These are phyloP conservation scores for Halesus radiatus DNA, from an alignment of 1,140 invertebrate genomes.

Conservation along the genomic window DNA sequence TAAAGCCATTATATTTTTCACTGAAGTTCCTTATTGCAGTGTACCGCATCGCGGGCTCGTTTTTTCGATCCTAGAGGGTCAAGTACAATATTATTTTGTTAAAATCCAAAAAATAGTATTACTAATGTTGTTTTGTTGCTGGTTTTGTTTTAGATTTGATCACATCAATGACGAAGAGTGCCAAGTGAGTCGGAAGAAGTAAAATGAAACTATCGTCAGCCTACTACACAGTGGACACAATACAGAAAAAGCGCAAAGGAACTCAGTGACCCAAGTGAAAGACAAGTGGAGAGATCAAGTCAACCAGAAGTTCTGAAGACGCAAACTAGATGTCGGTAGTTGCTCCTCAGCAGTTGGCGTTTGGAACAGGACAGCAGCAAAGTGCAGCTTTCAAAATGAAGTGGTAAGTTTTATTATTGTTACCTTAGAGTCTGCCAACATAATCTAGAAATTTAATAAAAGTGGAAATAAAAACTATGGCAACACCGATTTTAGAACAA, in stretches of 20 bases:
- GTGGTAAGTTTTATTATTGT: conserved; percentile 10
- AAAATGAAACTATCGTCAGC: conserved; percentile 4
- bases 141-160: not conserved
- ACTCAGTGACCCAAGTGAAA: conserved; percentile 13
- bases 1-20: too few species aligned
- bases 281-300: not conserved
- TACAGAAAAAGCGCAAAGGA: conserved; percentile 16
- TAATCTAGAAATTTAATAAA: too few species aligned
- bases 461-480: too few species aligned
- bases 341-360: conserved; percentile 20
- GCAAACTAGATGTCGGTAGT: conserved; percentile 20
- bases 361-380: conserved; percentile 9
- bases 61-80: too few species aligned
- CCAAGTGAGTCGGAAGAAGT: not conserved
- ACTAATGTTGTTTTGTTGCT: too few species aligned
- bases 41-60: too few species aligned
- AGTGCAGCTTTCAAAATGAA: conserved; percentile 34
- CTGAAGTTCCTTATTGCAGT: too few species aligned
- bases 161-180: not conserved
- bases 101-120: too few species aligned
- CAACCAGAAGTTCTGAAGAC: too few species aligned
- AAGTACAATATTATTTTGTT: too few species aligned
- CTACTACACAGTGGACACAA: not conserved
- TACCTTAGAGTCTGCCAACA: too few species aligned
- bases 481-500: too few species aligned